Conservation (phyloP, 2,113 vertebrate genomes). For the Dipodomys merriami region DNA sequence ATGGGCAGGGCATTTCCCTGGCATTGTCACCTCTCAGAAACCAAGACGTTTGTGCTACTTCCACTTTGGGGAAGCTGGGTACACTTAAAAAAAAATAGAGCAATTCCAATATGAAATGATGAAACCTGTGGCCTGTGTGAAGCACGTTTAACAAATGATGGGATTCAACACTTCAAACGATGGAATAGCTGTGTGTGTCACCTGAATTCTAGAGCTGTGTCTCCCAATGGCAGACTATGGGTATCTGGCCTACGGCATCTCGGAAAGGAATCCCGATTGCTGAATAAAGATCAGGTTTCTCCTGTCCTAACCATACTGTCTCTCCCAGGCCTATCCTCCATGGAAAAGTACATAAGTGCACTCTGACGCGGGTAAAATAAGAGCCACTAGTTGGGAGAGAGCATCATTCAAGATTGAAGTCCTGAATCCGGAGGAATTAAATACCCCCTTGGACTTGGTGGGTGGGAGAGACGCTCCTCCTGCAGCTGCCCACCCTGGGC, state of each 20-base stretch:
- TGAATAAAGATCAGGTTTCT: conserved; percentile 16
- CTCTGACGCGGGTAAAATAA: background rate
- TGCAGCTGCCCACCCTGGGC: background rate
- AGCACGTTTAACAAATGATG: conserved; percentile 48
- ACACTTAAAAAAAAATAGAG: conserved; percentile 69
- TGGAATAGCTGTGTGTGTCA: background rate
- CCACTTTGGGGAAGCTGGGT: background rate
- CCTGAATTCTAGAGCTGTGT: background rate
- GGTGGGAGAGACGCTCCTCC: too few relatives aligned
- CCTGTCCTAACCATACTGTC: background rate
- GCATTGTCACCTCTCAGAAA: background rate
- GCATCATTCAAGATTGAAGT: background rate
- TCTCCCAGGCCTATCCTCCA: background rate
- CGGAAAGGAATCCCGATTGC: background rate
- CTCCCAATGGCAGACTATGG: background rate
- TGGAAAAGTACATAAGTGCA: background rate
- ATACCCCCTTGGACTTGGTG: too few relatives aligned
- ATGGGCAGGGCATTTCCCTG: background rate
- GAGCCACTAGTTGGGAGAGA: background rate
- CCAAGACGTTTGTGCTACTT: background rate
- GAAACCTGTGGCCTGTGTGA: conserved; percentile 50
- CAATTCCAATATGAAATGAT: conserved; percentile 43
- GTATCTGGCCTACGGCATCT: background rate
- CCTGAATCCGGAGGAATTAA: background rate
- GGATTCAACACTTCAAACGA: conserved; percentile 1